A percentile compares a stretch with the other conserved stretches of the same genome.
Evolutionary conservation across 2,888 invertebrate species (phyloP).

Genomic region (Rhagonycha fulva): DNA sequence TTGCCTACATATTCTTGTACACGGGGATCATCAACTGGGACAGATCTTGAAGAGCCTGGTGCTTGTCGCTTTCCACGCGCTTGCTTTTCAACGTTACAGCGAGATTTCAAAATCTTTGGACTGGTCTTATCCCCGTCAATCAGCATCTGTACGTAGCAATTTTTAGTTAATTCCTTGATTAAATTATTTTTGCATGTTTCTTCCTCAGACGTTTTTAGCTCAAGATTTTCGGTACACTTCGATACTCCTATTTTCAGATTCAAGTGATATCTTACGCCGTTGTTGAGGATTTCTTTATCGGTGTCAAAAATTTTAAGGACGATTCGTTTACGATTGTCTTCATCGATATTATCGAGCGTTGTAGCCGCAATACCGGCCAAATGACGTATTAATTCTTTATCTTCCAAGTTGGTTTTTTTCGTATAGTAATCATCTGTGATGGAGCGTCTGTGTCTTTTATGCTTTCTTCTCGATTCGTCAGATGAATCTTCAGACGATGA

Average conservation of each 20-base stretch:
- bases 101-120: constrained; percentile 58
- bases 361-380: constrained; percentile 57
- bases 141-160: constrained; percentile 61
- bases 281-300: constrained; percentile 46
- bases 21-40: constrained; percentile 37
- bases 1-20: constrained; percentile 35
- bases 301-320: constrained; percentile 56
- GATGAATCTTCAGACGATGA: constrained; percentile 19
- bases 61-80: not conserved
- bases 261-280: constrained; percentile 55
- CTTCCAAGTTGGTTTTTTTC: constrained; percentile 41
- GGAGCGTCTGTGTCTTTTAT: constrained; percentile 31
- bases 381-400: constrained; percentile 44
- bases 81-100: constrained; percentile 55
- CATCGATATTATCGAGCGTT: constrained; percentile 58
- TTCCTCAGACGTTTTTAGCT: not conserved
- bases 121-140: constrained; percentile 50
- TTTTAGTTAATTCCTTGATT: constrained; percentile 52
- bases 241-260: constrained; percentile 55
- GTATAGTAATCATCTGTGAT: constrained; percentile 29
- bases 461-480: constrained; percentile 9
- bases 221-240: constrained; percentile 49
- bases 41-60: constrained; percentile 29
- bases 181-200: constrained; percentile 44
- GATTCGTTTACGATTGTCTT: constrained; percentile 56